phyloP scores from a whole-genome alignment of 2,797 vertebrate genomes.

The Bradypus variegatus region DNA sequence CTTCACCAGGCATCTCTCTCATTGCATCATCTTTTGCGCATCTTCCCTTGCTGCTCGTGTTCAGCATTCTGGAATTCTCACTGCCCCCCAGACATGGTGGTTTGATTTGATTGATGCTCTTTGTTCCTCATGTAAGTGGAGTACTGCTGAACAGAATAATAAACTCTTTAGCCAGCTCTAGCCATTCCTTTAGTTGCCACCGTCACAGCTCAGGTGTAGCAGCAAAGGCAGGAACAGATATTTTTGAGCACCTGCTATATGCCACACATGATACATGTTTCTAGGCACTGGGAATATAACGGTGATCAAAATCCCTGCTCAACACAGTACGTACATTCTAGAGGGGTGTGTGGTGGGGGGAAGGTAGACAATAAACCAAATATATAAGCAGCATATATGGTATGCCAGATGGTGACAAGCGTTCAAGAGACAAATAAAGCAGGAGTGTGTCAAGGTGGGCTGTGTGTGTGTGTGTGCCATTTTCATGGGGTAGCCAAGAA shows the following conservation, averaged over 20 bases:
- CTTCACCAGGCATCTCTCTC: neutral
- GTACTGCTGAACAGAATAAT: neutral
- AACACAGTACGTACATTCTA: neutral
- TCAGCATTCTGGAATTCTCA: conserved; percentile 11
- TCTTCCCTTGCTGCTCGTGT: neutral
- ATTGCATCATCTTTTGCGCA: neutral
- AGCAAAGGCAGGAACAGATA: neutral
- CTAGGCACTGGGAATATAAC: neutral
- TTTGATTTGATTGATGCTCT: conserved; percentile 35
- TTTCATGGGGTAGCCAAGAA: neutral
- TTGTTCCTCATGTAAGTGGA: conserved; percentile 19
- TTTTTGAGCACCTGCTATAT: neutral
- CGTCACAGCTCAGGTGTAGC: neutral
- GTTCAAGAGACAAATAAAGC: neutral
- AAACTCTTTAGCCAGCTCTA: neutral
- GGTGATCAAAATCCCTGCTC: neutral
- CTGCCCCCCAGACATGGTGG: neutral
- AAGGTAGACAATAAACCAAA: neutral
- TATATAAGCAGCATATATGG: neutral
- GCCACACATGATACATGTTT: neutral
- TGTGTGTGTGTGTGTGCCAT: neutral
- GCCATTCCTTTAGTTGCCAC: neutral
- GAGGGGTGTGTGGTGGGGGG: neutral
- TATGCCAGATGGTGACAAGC: neutral
- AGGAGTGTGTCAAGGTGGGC: neutral